These are phyloP conservation scores for Andrena fulva DNA, from an alignment of 2,888 invertebrate genomes.

Conservation along the genomic window DNA sequence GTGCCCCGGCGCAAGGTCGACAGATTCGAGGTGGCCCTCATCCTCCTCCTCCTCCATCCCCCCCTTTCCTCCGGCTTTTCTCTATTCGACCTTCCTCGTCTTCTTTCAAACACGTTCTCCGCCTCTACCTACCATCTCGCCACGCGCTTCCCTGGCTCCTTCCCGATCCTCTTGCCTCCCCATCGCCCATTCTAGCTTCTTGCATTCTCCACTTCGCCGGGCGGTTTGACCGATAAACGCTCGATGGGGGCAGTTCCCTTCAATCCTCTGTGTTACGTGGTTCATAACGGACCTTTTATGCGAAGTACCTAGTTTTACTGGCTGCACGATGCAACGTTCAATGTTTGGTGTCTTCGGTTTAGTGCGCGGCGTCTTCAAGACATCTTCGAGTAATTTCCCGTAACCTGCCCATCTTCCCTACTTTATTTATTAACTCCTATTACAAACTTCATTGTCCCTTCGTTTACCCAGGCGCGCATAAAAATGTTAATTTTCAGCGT, in stretches of 20 bases:
- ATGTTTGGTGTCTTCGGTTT: background rate
- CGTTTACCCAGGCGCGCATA: too few species aligned
- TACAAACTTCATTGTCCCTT: too few species aligned
- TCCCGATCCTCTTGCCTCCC: background rate
- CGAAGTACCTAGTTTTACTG: background rate
- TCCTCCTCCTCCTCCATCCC: slow-evolving; percentile 13
- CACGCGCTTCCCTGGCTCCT: background rate
- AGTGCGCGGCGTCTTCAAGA: too few species aligned
- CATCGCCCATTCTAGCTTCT: background rate
- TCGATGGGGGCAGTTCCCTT: background rate
- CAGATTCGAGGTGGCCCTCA: slow-evolving; percentile 51
- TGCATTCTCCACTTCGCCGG: too few species aligned
- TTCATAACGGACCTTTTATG: background rate
- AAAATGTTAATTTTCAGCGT: too few species aligned
- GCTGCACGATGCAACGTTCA: background rate
- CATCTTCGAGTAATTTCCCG: too few species aligned
- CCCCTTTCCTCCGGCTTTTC: slow-evolving; percentile 4
- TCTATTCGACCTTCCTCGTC: background rate
- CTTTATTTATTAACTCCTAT: too few species aligned
- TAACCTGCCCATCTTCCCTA: too few species aligned
- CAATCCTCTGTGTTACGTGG: background rate
- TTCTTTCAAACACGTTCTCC: slow-evolving; percentile 5
- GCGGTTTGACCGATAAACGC: background rate
- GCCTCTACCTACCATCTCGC: background rate
- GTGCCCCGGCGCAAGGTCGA: slow-evolving; percentile 55